A percentile compares a stretch with the other conserved stretches of the same genome.
phyloP scores from a whole-genome alignment of 2,113 vertebrate species.

The Mus musculus region GRCm39 chr13:74983501-74984000 shows the following conservation, averaged over 20 bases:
- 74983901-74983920: neutral
- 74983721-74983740: neutral
- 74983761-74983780: neutral
- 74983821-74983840: neutral
- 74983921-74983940: neutral
- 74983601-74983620: neutral
- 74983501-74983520: neutral
- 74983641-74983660: neutral
- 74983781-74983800: neutral
- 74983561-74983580: neutral
- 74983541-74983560: neutral
- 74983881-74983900: neutral
- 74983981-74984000: conserved; percentile 11
- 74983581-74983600: neutral
- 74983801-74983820: neutral
- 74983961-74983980: neutral
- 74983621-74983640: neutral
- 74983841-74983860: neutral
- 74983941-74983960: neutral
- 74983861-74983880: neutral
- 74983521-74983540: neutral
- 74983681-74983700: neutral
- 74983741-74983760: neutral
- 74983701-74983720: neutral
- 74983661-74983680: neutral